A percentile compares a stretch with the other conserved stretches of the same genome.
phyloP scores from a whole-genome alignment of 2,888 invertebrate species.

The Lasioglossum malachurum region DNA sequence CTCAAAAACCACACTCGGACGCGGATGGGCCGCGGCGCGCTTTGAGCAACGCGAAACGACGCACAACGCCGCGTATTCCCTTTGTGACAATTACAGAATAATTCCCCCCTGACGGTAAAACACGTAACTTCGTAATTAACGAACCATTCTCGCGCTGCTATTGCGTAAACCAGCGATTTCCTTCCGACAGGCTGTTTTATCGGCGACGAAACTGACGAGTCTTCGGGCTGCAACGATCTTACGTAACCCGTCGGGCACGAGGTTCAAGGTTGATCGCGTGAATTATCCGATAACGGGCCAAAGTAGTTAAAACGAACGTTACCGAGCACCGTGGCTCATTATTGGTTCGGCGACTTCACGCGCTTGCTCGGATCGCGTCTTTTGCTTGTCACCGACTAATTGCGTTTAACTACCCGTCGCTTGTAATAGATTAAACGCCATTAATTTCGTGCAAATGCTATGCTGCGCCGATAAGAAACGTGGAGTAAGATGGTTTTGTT shows the following conservation, averaged over 20 bases:
- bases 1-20: constrained; percentile 48
- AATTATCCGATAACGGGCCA: not conserved
- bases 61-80: constrained; percentile 30
- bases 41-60: constrained; percentile 41
- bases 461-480: rapidly evolving
- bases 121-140: constrained; percentile 41
- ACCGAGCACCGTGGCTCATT: constrained; percentile 8
- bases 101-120: constrained; percentile 16
- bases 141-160: not conserved
- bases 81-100: constrained; percentile 47
- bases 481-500: not conserved
- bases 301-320: constrained; percentile 23
- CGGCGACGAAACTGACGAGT: not conserved
- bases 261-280: constrained; percentile 28
- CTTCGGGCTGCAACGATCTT: not conserved
- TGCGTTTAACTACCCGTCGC: not conserved
- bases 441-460: not conserved
- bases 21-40: constrained; percentile 7
- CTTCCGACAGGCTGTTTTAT: not conserved
- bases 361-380: not conserved
- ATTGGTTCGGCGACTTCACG: constrained; percentile 32
- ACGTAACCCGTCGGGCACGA: not conserved
- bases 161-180: constrained; percentile 1
- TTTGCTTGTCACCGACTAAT: not conserved
- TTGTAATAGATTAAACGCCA: too few relatives aligned